These are phyloP conservation scores for Cryptus viduatorius DNA, from an alignment of 2,888 invertebrate genomes.

Conservation along the genomic window DNA sequence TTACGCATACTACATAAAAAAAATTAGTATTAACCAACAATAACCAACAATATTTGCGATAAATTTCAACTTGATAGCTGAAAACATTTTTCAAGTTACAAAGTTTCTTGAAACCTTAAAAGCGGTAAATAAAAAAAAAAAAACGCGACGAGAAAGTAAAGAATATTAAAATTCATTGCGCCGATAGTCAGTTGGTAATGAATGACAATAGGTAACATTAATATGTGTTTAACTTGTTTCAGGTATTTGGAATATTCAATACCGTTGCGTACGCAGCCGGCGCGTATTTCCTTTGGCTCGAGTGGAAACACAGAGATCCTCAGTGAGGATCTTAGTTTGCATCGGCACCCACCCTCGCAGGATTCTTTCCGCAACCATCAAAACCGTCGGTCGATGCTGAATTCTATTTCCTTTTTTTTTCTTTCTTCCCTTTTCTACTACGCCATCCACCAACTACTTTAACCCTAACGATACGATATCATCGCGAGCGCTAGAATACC, in stretches of 20 bases:
- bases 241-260: slow-evolving; percentile 94
- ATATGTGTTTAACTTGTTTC: slow-evolving; percentile 66
- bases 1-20: too few relatives aligned
- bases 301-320: slow-evolving; percentile 88
- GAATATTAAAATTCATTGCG: too few relatives aligned
- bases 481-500: neutral
- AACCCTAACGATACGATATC: neutral
- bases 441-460: slow-evolving; percentile 18
- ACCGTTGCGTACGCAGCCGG: slow-evolving; percentile 92
- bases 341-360: slow-evolving; percentile 64
- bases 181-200: neutral
- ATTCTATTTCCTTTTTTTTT: slow-evolving; percentile 26
- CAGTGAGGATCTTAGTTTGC: slow-evolving; percentile 73
- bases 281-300: slow-evolving; percentile 90
- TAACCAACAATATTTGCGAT: too few relatives aligned
- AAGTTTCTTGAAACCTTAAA: too few relatives aligned
- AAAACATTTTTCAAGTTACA: too few relatives aligned
- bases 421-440: slow-evolving; percentile 24
- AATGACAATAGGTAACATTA: neutral
- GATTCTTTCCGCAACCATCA: slow-evolving; percentile 54
- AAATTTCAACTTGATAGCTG: too few relatives aligned
- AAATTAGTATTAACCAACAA: too few relatives aligned
- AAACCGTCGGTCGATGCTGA: slow-evolving; percentile 40
- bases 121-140: too few relatives aligned
- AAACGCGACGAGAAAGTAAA: too few relatives aligned